Base-by-base conservation (phyloP, 2,797 vertebrate species). In the Distichodus sexfasciatus region DNA sequence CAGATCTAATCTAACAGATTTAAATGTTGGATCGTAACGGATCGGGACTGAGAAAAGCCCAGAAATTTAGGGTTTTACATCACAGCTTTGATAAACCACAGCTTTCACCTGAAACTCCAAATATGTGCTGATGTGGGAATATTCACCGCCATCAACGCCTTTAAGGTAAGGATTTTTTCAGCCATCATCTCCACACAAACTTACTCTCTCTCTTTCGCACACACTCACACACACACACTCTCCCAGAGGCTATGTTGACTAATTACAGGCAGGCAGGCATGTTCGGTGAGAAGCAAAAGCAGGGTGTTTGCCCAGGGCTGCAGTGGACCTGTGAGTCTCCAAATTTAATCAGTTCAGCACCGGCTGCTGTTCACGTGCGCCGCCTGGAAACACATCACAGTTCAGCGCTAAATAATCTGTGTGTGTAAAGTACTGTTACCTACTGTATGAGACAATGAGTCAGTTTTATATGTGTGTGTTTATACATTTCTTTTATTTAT, bases 271-370 rank as follows among this genome's bases (percentile, higher is more conserved):
- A 81, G 6, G 9, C 15, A 66, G 24, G 54, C 55, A 59, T 68
- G 46, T 69, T 66, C 61, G 29, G 41, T 48, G 9, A 8, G 11
- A 54, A 64, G 65, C 38, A 38, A 75, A 63, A 81, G 74, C 66
- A 38, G 74, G 70, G 75, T 76, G 66, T 57, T 68, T 68, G 74
- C 79, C 78, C 66, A 59, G 21, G 58, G 80, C 77, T 81, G 75
- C 6, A 41, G 58, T 74, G 78, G 78, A 84, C 82, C 79, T 77
- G 76, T 58, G 64, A 76, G 70, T 78, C 79, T 83, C 74, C 75
- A 76, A 53, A 78, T 74, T 85, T 82, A 83, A 84, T 88, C 84
- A 77, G 43, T 85, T 70, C n/a, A 6, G n/a, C 29, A 44, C 71
- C 79, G 69, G 62, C 72, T 75, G 66, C 62, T 74, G 71, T 70